These are phyloP conservation scores for Crypturellus tataupa DNA, from an alignment of 2,797 vertebrate genomes.

Conservation along the genomic window DNA sequence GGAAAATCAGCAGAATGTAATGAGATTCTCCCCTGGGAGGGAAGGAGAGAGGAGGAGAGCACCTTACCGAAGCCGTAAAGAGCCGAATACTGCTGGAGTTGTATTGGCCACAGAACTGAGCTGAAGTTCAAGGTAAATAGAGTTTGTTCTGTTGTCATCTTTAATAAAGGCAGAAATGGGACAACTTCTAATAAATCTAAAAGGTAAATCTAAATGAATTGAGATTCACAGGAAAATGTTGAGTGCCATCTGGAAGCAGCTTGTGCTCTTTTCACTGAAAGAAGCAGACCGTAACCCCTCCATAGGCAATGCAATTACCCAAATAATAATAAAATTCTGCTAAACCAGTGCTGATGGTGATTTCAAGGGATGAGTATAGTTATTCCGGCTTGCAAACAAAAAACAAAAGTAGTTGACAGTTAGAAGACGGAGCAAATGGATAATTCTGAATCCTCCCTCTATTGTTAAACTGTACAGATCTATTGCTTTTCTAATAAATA, in stretches of 20 bases:
- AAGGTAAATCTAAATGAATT: background rate
- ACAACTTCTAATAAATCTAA: background rate
- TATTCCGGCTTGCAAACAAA: slow-evolving; percentile 45
- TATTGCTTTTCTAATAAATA: slow-evolving; percentile 66
- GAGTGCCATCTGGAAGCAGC: background rate
- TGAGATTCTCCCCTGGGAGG: background rate
- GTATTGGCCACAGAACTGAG: background rate
- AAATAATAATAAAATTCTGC: slow-evolving; percentile 25
- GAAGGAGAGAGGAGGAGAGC: background rate
- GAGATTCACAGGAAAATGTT: background rate
- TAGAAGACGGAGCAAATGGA: slow-evolving; percentile 31
- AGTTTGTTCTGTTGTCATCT: background rate
- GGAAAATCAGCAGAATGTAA: slow-evolving; percentile 14
- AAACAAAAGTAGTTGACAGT: slow-evolving; percentile 70
- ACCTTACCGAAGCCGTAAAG: background rate
- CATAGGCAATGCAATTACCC: slow-evolving; percentile 26
- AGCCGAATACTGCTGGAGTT: background rate
- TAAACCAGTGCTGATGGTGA: slow-evolving; percentile 26
- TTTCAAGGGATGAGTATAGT: slow-evolving; percentile 54
- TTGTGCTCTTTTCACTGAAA: background rate
- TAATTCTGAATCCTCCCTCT: slow-evolving; percentile 41
- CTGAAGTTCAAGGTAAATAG: background rate
- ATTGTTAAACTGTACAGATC: slow-evolving; percentile 65
- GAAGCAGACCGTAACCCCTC: background rate
- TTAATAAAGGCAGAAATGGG: background rate